A percentile compares a stretch with the other conserved stretches of the same genome.
Evolutionary conservation across 1,140 invertebrate species (phyloP).

Genomic region (Battus philenor): DNA sequence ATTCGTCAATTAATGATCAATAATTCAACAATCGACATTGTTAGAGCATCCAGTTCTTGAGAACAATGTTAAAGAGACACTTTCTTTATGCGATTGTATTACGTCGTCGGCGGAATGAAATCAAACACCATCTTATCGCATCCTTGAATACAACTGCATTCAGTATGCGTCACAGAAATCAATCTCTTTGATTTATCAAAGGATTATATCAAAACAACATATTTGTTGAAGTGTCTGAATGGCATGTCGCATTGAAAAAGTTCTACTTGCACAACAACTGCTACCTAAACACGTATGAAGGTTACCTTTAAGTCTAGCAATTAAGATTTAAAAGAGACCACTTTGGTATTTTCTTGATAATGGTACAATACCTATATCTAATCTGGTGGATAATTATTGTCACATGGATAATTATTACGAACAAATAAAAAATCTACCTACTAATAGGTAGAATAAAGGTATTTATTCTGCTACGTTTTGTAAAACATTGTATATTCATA

Average conservation of each 20-base stretch:
- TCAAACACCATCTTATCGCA: slow-evolving; percentile 4
- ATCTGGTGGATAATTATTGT: slow-evolving; percentile 2
- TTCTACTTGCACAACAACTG: too few relatives aligned
- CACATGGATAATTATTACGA: background rate
- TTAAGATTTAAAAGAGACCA: slow-evolving; percentile 6
- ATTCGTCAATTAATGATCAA: too few relatives aligned
- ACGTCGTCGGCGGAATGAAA: background rate
- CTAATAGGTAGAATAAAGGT: too few relatives aligned
- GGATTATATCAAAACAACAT: slow-evolving; percentile 2
- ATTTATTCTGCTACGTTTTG: too few relatives aligned
- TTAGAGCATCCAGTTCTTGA: too few relatives aligned
- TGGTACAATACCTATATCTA: slow-evolving; percentile 11
- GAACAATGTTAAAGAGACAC: too few relatives aligned
- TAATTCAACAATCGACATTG: too few relatives aligned
- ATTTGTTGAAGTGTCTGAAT: slow-evolving; percentile 1
- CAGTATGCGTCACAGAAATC: too few relatives aligned
- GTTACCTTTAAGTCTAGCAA: slow-evolving; percentile 10
- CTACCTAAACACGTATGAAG: slow-evolving; percentile 1
- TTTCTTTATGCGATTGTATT: too few relatives aligned
- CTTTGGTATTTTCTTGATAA: slow-evolving; percentile 6
- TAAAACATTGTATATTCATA: too few relatives aligned
- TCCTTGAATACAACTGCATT: slow-evolving; percentile 6
- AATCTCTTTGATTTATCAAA: background rate
- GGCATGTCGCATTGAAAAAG: background rate
- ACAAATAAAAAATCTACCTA: too few relatives aligned